Conservation (phyloP, 2,797 vertebrate genomes). For the Tamandua tetradactyla region DNA sequence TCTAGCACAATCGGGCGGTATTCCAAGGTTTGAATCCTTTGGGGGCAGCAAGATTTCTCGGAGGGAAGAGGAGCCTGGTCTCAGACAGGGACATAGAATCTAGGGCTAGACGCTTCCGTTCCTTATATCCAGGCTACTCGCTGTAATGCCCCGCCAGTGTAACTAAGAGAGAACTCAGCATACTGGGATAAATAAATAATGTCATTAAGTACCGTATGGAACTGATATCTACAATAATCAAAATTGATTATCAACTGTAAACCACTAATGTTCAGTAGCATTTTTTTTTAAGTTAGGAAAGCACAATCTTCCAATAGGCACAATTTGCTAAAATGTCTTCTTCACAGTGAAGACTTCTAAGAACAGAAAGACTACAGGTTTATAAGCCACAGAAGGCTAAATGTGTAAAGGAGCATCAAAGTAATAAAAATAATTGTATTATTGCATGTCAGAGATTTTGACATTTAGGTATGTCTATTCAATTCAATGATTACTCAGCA, state of each 20-base stretch:
- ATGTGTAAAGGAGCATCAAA: not conserved
- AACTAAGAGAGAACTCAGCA: not conserved
- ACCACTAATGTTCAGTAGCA: not conserved
- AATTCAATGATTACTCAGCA: conserved; percentile 16
- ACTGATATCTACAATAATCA: not conserved
- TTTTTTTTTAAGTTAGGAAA: conserved; percentile 22
- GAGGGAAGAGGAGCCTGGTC: not conserved
- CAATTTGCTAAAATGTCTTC: conserved; percentile 22
- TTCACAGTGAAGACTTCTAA: not conserved
- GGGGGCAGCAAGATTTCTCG: not conserved
- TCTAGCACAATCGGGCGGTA: not conserved
- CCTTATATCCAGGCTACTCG: not conserved
- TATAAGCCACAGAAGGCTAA: not conserved
- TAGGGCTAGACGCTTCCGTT: not conserved
- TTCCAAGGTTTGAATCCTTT: not conserved
- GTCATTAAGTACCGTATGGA: conserved; percentile 36
- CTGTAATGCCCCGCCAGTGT: not conserved
- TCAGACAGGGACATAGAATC: not conserved
- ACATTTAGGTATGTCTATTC: conserved; percentile 29
- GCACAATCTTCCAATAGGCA: not conserved
- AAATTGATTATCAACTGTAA: conserved; percentile 35
- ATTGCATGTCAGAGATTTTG: not conserved
- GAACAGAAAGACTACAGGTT: not conserved
- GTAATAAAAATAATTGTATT: not conserved
- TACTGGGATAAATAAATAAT: not conserved